Conservation (phyloP, 1,140 invertebrate genomes). For the Aphaenogaster rudis region DNA sequence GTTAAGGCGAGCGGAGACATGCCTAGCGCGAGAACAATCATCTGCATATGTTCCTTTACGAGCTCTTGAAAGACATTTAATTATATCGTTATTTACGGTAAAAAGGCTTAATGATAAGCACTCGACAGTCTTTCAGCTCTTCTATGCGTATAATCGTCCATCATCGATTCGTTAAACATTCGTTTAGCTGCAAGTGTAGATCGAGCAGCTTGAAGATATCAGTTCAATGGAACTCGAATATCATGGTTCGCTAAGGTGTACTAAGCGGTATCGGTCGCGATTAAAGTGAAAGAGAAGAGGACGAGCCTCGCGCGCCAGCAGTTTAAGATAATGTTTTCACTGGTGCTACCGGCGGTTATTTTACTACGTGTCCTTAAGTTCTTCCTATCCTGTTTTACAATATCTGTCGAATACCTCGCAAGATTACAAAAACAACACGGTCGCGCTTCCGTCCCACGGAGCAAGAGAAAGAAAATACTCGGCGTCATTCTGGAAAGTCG, state of each 20-base stretch:
- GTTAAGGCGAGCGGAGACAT: slow-evolving; percentile 28
- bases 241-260: neutral
- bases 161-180: slow-evolving; percentile 11
- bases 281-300: neutral
- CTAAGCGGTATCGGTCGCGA: slow-evolving; percentile 5
- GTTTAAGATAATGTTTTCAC: slow-evolving; percentile 54
- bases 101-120: slow-evolving; percentile 7
- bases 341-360: slow-evolving; percentile 43
- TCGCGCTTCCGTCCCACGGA: slow-evolving; percentile 7
- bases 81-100: slow-evolving; percentile 11
- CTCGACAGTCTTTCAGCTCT: neutral
- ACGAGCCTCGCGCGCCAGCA: neutral
- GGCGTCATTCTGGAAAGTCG: slow-evolving; percentile 14
- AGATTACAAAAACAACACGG: slow-evolving; percentile 65
- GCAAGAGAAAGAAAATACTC: slow-evolving; percentile 68
- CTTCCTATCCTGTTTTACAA: slow-evolving; percentile 49
- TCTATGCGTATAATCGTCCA: neutral
- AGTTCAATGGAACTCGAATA: slow-evolving; percentile 16
- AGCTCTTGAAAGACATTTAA: slow-evolving; percentile 36
- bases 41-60: slow-evolving; percentile 49
- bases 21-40: slow-evolving; percentile 44
- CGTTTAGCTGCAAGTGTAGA: too few species aligned
- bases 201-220: neutral
- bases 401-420: slow-evolving; percentile 45
- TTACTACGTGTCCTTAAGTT: slow-evolving; percentile 41